These are phyloP conservation scores for Henricia sp. DNA, from an alignment of 53 echinoderm and acorn worm species.

Conservation along the genomic window DNA sequence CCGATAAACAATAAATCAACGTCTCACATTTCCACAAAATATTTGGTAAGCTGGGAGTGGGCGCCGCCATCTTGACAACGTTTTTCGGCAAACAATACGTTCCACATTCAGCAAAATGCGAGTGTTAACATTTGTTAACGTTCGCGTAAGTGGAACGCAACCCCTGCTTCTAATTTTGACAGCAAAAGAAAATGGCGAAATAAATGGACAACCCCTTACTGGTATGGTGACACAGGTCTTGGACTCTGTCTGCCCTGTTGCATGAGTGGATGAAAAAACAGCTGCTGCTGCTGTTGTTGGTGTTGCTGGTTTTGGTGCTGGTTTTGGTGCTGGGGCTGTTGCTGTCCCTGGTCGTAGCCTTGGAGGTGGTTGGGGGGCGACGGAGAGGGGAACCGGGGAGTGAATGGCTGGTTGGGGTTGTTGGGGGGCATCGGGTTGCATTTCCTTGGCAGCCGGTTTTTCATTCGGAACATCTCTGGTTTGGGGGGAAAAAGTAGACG, in stretches of 20 bases:
- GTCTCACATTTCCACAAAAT: too few relatives aligned
- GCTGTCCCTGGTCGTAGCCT: conserved; percentile 35
- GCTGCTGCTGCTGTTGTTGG: conserved; percentile 18
- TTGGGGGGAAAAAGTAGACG: not conserved
- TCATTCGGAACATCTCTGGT: conserved; percentile 27
- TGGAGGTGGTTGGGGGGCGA: conserved; percentile 27
- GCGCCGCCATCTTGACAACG: too few relatives aligned
- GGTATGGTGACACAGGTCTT: conserved; percentile 35
- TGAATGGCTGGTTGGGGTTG: conserved; percentile 27
- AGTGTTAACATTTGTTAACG: too few relatives aligned
- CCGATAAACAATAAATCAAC: too few relatives aligned
- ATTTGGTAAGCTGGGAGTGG: too few relatives aligned
- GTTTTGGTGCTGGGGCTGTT: conserved; percentile 6
- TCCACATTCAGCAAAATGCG: too few relatives aligned
- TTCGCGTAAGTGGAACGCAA: too few relatives aligned
- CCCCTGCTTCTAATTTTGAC: too few relatives aligned
- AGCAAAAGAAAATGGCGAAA: too few relatives aligned
- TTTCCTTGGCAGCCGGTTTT: conserved; percentile 18
- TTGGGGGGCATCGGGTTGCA: conserved; percentile 8
- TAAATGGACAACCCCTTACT: conserved; percentile 4
- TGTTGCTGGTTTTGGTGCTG: conserved; percentile 18
- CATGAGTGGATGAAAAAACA: conserved; percentile 41
- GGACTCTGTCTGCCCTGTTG: conserved; percentile 33
- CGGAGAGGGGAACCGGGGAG: not conserved
- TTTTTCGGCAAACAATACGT: too few relatives aligned